phyloP scores from a whole-genome alignment of 2,888 invertebrate species.

The Palloptera scutellata region DNA sequence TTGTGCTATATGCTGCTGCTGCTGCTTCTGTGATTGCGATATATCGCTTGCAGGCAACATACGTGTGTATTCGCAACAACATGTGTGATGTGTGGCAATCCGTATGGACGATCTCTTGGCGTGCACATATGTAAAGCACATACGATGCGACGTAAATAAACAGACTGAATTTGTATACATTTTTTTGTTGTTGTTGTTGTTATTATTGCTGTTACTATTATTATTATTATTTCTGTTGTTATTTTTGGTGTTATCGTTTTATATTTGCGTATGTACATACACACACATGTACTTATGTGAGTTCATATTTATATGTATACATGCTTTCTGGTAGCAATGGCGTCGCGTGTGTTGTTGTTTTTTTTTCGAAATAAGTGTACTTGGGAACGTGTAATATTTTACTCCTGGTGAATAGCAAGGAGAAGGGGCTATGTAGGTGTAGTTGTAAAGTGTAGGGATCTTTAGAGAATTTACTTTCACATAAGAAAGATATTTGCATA shows the following conservation, averaged over 20 bases:
- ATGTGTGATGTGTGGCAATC: constrained; percentile 65
- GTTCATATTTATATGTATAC: constrained; percentile 11
- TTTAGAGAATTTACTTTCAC: not conserved
- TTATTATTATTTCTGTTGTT: constrained; percentile 34
- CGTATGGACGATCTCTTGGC: constrained; percentile 62
- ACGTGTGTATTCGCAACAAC: constrained; percentile 61
- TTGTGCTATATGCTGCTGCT: constrained; percentile 21
- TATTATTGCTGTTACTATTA: constrained; percentile 31
- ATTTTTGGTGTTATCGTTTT: not conserved
- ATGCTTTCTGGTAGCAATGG: constrained; percentile 12
- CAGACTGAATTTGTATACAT: constrained; percentile 54
- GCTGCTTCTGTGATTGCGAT: constrained; percentile 45
- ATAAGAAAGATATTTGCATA: constrained; percentile 14
- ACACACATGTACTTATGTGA: not conserved
- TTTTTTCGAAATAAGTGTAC: not conserved
- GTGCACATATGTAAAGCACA: constrained; percentile 63
- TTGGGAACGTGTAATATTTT: not conserved
- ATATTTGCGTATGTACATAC: not conserved
- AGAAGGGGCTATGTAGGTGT: not conserved
- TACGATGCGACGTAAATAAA: constrained; percentile 64
- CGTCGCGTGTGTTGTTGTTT: not conserved
- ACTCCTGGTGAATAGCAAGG: too few relatives aligned
- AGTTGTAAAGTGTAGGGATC: constrained; percentile 3
- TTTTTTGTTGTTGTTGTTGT: constrained; percentile 33
- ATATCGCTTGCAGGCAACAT: constrained; percentile 63